Percentiles rank a stretch among this genome's conserved stretches.
Conservation (phyloP, 2,888 invertebrate species). For the Toxonevra muliebris region DNA sequence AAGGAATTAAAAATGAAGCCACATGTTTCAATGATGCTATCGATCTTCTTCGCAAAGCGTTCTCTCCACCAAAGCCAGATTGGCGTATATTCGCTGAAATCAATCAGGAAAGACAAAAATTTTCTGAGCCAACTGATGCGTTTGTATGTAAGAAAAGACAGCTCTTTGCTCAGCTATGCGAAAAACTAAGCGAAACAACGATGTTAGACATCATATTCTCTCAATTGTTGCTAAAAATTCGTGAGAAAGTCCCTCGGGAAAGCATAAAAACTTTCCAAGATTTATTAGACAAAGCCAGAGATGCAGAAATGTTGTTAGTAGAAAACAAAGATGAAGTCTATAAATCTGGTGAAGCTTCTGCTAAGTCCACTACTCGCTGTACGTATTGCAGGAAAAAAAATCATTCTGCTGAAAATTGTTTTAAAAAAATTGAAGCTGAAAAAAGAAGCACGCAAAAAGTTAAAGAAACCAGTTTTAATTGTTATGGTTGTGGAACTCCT, state of each 20-base stretch:
- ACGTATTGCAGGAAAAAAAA: slow-evolving; percentile 20
- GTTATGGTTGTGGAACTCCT: no score
- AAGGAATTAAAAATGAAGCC: slow-evolving; percentile 26
- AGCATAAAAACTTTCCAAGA: slow-evolving; percentile 12
- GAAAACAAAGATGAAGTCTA: no score
- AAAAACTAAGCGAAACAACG: no score
- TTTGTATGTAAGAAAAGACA: no score
- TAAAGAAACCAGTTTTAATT: neutral
- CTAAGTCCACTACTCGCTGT: slow-evolving; percentile 7
- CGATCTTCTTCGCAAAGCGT: slow-evolving; percentile 17
- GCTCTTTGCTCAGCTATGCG: no score
- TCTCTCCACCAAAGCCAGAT: no score
- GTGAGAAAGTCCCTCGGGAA: slow-evolving; percentile 19
- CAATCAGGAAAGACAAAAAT: no score
- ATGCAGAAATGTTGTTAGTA: no score
- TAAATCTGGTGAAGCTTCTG: neutral
- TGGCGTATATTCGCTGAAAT: no score
- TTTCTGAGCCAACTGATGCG: no score
- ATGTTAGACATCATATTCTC: neutral
- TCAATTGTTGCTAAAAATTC: slow-evolving; percentile 13
- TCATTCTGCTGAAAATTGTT: slow-evolving; percentile 20
- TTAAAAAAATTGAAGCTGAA: slow-evolving; percentile 16
- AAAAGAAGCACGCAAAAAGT: no score
- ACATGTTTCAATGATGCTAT: slow-evolving; percentile 20
- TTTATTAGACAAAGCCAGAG: slow-evolving; percentile 7